phyloP scores from a whole-genome alignment of 2,888 invertebrate species.

The Erpobdella octoculata region DNA sequence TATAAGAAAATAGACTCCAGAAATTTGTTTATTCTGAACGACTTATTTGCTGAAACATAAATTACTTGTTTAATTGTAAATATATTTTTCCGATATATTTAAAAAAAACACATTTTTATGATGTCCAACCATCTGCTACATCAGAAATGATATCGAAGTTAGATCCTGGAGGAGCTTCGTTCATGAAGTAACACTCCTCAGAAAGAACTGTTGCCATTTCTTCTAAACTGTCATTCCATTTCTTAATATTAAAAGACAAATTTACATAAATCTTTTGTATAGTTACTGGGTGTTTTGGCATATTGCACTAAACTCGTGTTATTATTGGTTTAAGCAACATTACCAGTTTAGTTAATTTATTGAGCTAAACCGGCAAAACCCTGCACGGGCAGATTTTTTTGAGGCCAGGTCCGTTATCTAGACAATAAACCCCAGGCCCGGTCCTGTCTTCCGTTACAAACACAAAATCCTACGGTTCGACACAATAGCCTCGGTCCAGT shows the following conservation, averaged over 20 bases:
- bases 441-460: too few species aligned
- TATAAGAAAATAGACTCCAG: too few species aligned
- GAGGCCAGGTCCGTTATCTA: too few species aligned
- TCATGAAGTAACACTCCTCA: not conserved
- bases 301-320: not conserved
- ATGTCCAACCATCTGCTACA: not conserved
- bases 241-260: not conserved
- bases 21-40: not conserved
- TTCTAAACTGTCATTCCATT: not conserved
- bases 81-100: not conserved
- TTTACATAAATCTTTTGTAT: not conserved
- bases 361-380: too few species aligned
- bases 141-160: slow-evolving; percentile 2
- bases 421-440: too few species aligned
- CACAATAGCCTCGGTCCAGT: too few species aligned
- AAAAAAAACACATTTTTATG: not conserved
- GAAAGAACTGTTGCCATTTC: slow-evolving; percentile 4
- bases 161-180: not conserved
- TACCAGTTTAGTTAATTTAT: too few species aligned
- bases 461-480: too few species aligned
- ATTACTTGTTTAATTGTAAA: not conserved
- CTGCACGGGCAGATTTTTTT: too few species aligned
- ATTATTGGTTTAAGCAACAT: too few species aligned
- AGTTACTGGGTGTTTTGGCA: too few species aligned
- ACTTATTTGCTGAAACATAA: not conserved